Percentiles rank a stretch among this genome's conserved stretches.
Evolutionary conservation across 2,888 invertebrate species (phyloP).

Genomic region (Dromius quadrimaculatus): DNA sequence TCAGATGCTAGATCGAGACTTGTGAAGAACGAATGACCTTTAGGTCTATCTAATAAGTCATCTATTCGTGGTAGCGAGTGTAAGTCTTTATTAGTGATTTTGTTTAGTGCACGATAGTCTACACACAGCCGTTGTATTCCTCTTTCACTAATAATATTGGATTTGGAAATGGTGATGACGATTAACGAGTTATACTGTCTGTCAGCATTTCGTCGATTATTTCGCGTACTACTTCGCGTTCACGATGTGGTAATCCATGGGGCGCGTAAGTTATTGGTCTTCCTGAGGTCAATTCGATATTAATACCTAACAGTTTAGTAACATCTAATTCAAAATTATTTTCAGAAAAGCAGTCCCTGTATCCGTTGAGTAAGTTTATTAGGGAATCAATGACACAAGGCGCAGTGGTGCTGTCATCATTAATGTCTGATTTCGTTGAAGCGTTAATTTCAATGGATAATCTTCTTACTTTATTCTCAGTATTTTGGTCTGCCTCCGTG

Average conservation of each 20-base stretch:
- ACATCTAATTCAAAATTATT: slow-evolving; percentile 13
- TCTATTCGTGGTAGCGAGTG: slow-evolving; percentile 54
- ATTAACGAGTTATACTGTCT: slow-evolving; percentile 57
- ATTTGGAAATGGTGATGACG: slow-evolving; percentile 56
- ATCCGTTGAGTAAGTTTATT: neutral
- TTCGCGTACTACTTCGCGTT: slow-evolving; percentile 31
- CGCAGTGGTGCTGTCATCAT: neutral
- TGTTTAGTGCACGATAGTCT: slow-evolving; percentile 55
- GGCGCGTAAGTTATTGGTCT: slow-evolving; percentile 15
- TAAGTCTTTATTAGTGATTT: slow-evolving; percentile 53
- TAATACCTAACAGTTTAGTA: neutral
- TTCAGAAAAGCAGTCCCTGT: slow-evolving; percentile 9
- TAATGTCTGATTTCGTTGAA: neutral
- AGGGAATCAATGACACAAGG: neutral
- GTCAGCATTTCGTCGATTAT: slow-evolving; percentile 51
- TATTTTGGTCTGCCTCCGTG: neutral
- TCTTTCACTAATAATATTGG: slow-evolving; percentile 54
- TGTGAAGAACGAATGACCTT: slow-evolving; percentile 57
- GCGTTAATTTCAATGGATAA: neutral
- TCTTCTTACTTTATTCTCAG: neutral
- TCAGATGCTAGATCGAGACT: slow-evolving; percentile 59
- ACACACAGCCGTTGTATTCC: slow-evolving; percentile 55
- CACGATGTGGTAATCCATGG: slow-evolving; percentile 46
- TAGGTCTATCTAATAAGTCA: slow-evolving; percentile 55
- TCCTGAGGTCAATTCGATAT: neutral